Conservation (phyloP, 37 sponge, comb jelly and placozoan genomes). For the Geodia barretti region DNA sequence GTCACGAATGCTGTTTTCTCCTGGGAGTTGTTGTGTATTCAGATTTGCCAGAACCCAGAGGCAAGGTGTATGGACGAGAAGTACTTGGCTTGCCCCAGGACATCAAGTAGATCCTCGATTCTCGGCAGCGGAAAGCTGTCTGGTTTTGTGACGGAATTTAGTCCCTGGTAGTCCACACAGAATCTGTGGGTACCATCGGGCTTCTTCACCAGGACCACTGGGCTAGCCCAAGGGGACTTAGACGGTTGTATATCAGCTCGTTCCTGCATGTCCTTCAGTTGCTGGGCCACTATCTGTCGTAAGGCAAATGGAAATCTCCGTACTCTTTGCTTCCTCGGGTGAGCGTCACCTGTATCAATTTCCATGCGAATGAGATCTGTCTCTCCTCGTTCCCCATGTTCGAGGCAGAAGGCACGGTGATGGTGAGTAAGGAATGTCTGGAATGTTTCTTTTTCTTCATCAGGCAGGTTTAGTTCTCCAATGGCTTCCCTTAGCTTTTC, state of each 20-base stretch:
- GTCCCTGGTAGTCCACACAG: conserved; percentile 33
- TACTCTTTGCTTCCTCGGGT: conserved; percentile 13
- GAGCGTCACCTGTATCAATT: conserved; percentile 22
- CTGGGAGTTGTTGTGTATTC: conserved; percentile 23
- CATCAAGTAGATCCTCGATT: conserved; percentile 56
- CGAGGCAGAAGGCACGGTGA: too few relatives aligned
- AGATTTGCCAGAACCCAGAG: conserved; percentile 73
- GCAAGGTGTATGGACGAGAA: conserved; percentile 57
- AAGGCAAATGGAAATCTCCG: conserved; percentile 33
- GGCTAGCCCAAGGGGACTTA: conserved; percentile 56
- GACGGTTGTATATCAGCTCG: conserved; percentile 40
- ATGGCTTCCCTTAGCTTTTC: too few relatives aligned
- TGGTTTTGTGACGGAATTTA: conserved; percentile 51
- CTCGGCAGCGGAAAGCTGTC: conserved; percentile 74
- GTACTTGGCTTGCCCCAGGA: conserved; percentile 20
- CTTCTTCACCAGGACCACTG: conserved; percentile 37
- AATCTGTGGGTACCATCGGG: conserved; percentile 52
- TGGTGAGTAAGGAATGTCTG: too few relatives aligned
- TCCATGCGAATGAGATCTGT: too few relatives aligned
- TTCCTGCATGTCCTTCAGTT: conserved; percentile 37
- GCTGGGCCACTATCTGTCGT: conserved; percentile 16
- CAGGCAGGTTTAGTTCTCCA: too few relatives aligned
- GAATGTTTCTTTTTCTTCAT: too few relatives aligned
- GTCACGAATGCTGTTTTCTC: conserved; percentile 53
- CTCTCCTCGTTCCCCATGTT: too few relatives aligned